Percentiles rank a stretch among this genome's conserved stretches.
Conservation (phyloP, 2,888 invertebrate species). For the Tetramorium bicarinatum region DNA sequence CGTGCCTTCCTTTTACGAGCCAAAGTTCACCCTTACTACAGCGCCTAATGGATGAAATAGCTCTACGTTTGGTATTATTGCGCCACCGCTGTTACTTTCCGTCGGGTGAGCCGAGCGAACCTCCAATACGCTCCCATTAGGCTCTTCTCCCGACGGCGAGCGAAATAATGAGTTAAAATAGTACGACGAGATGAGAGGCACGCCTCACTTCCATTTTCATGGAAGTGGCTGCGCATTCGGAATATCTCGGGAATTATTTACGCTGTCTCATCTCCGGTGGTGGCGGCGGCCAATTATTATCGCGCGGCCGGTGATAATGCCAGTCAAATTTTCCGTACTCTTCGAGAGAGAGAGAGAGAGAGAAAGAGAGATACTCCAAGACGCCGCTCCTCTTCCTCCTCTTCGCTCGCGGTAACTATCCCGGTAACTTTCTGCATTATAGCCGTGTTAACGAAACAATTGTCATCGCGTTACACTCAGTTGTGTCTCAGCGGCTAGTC, state of each 20-base stretch:
- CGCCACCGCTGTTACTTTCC: constrained; percentile 46
- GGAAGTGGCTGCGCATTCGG: constrained; percentile 30
- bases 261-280: constrained; percentile 39
- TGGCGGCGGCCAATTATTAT: constrained; percentile 37
- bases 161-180: constrained; percentile 47
- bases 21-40: constrained; percentile 32
- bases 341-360: constrained; percentile 7
- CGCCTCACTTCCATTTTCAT: constrained; percentile 49
- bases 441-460: constrained; percentile 54
- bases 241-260: constrained; percentile 43
- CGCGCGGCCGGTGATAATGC: constrained; percentile 34
- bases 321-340: constrained; percentile 39
- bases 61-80: constrained; percentile 47
- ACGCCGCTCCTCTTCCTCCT: not conserved
- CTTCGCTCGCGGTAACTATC: constrained; percentile 23
- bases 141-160: not conserved
- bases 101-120: constrained; percentile 5
- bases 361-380: not conserved
- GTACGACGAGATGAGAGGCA: constrained; percentile 17
- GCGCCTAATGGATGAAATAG: constrained; percentile 43
- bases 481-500: not conserved
- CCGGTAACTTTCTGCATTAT: constrained; percentile 48
- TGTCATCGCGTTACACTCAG: constrained; percentile 11
- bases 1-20: not conserved
- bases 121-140: constrained; percentile 47